Conservation (phyloP, 2,888 invertebrate species). For the Macaria liturata region DNA sequence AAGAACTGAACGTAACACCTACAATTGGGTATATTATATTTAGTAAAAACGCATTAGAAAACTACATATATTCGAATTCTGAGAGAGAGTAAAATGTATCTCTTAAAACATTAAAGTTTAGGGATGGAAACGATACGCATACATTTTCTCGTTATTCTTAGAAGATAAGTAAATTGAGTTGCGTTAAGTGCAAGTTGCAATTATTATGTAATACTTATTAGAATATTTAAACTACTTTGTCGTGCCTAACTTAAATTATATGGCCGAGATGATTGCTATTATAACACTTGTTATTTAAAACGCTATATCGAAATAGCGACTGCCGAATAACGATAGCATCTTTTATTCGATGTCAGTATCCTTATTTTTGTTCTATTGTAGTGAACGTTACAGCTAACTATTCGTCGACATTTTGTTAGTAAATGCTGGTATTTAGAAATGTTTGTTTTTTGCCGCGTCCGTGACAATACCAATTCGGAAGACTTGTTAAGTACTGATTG, state of each 20-base stretch:
- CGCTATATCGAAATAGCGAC: constrained; percentile 9
- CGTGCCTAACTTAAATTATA: constrained; percentile 28
- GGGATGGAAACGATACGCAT: constrained; percentile 35
- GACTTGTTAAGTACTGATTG: constrained; percentile 57
- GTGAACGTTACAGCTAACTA: too few relatives aligned
- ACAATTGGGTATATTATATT: constrained; percentile 19
- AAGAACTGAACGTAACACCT: constrained; percentile 23
- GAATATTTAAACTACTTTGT: constrained; percentile 17
- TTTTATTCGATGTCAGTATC: constrained; percentile 7
- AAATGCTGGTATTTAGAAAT: not conserved
- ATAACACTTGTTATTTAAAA: constrained; percentile 12
- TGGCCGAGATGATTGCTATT: constrained; percentile 18
- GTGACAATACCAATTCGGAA: constrained; percentile 59
- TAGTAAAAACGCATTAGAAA: constrained; percentile 15
- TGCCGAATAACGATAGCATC: constrained; percentile 8
- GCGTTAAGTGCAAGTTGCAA: constrained; percentile 19
- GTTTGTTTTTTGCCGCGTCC: constrained; percentile 33
- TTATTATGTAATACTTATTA: constrained; percentile 19
- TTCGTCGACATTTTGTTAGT: not conserved
- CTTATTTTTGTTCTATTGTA: constrained; percentile 5
- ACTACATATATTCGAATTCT: constrained; percentile 31
- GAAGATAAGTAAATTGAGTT: constrained; percentile 19
- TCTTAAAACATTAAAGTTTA: constrained; percentile 46
- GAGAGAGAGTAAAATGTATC: constrained; percentile 52
- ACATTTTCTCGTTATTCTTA: constrained; percentile 23